Percentiles rank a stretch among this genome's conserved stretches.
These are phyloP conservation scores for Alloplasta piceator DNA, from an alignment of 2,888 invertebrate species.

Conservation along the genomic window DNA sequence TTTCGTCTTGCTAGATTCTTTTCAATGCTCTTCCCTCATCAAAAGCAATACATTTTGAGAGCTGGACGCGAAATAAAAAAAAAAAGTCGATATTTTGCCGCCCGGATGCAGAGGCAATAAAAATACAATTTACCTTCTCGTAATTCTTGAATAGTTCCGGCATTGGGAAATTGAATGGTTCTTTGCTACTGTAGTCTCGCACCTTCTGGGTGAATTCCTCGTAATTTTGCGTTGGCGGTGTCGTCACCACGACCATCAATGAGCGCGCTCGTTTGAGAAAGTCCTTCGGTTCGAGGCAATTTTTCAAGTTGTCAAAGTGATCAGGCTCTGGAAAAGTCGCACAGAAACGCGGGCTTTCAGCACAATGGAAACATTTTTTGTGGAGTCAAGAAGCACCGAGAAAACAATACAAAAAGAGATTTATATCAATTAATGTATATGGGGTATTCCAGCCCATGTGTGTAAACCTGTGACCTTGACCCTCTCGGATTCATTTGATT, in stretches of 20 bases:
- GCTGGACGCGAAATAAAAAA: constrained; percentile 3
- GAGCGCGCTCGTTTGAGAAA: constrained; percentile 91
- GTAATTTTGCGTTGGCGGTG: constrained; percentile 90
- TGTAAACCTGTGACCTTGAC: too few species aligned
- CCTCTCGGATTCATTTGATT: too few species aligned
- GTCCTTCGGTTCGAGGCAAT: constrained; percentile 86
- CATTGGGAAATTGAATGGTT: constrained; percentile 92
- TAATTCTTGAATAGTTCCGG: constrained; percentile 85
- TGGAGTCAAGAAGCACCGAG: constrained; percentile 35
- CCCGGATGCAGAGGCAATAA: not conserved
- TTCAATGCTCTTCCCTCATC: too few species aligned
- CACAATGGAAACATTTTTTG: constrained; percentile 17
- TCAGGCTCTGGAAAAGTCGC: constrained; percentile 83
- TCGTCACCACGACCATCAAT: constrained; percentile 94
- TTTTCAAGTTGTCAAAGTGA: constrained; percentile 85
- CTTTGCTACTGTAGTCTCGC: constrained; percentile 89
- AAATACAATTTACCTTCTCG: constrained; percentile 77
- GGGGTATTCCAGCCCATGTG: too few species aligned
- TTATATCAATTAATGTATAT: too few species aligned
- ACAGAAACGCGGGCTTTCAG: too few species aligned
- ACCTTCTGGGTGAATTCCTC: constrained; percentile 92
- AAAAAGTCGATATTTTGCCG: not conserved
- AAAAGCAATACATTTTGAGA: too few species aligned
- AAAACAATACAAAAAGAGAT: constrained; percentile 25
- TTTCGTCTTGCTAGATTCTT: too few species aligned